Percentiles rank a stretch among this genome's conserved stretches.
Conservation (phyloP, 2,113 vertebrate genomes). For the Salvator merianae region DNA sequence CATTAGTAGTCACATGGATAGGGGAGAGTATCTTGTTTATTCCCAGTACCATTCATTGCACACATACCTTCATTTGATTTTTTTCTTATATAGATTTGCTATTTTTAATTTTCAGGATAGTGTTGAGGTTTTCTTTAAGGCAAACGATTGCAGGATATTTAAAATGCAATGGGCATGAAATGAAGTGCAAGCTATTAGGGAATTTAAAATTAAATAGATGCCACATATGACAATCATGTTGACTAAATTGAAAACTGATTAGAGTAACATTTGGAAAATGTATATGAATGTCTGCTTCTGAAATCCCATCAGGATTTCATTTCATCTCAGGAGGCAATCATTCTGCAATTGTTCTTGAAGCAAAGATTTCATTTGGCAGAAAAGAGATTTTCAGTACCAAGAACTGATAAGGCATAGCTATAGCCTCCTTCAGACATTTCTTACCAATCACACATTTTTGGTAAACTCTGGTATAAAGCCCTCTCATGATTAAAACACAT, state of each 20-base stretch:
- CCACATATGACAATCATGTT: not conserved
- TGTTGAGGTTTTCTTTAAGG: not conserved
- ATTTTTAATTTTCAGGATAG: too few relatives aligned
- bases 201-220: not conserved
- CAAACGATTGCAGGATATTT: not conserved
- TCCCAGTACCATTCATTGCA: too few relatives aligned
- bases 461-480: too few relatives aligned
- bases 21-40: too few relatives aligned
- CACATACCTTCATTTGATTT: too few relatives aligned
- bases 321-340: constrained; percentile 21
- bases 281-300: constrained; percentile 19
- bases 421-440: too few relatives aligned
- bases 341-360: constrained; percentile 3
- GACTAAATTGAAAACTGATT: not conserved
- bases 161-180: not conserved
- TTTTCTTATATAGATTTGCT: too few relatives aligned
- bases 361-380: not conserved
- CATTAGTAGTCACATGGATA: too few relatives aligned
- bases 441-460: too few relatives aligned
- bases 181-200: constrained; percentile 29
- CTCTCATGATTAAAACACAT: too few relatives aligned
- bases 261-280: not conserved
- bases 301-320: constrained; percentile 4
- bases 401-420: rapidly evolving
- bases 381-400: rapidly evolving